A percentile compares a stretch with the other conserved stretches of the same genome.
These are phyloP conservation scores for Aproaerema taeniolella DNA, from an alignment of 2,888 invertebrate genomes.

Conservation along the genomic window DNA sequence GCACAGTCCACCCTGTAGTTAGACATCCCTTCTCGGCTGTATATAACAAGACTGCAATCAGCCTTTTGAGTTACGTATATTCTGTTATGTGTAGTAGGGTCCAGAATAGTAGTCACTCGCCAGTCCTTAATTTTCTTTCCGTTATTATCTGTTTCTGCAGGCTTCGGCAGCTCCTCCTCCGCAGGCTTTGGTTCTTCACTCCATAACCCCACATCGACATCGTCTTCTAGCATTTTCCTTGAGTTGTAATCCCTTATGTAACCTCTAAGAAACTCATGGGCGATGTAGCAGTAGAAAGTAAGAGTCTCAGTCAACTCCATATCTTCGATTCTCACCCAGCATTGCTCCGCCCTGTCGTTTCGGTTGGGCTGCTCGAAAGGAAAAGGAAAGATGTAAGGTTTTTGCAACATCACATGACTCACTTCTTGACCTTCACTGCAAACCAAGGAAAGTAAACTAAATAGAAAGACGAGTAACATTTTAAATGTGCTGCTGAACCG, in stretches of 20 bases:
- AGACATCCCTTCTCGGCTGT: conserved; percentile 53
- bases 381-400: conserved; percentile 47
- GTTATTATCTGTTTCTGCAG: conserved; percentile 26
- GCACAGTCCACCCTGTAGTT: conserved; percentile 60
- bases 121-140: conserved; percentile 41
- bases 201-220: conserved; percentile 58
- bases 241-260: conserved; percentile 60
- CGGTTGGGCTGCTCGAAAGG: conserved; percentile 58
- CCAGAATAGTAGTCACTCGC: conserved; percentile 51
- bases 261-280: conserved; percentile 46
- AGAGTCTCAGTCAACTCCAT: conserved; percentile 55
- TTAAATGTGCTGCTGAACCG: conserved; percentile 55
- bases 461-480: conserved; percentile 53
- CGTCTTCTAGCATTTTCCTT: conserved; percentile 55
- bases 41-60: conserved; percentile 57
- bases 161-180: conserved; percentile 29
- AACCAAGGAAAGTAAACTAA: conserved; percentile 29
- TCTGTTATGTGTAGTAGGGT: conserved; percentile 49
- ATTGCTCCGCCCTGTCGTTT: conserved; percentile 62
- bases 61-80: conserved; percentile 57
- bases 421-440: conserved; percentile 25
- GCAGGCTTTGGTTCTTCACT: conserved; percentile 43
- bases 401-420: too few species aligned
- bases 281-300: conserved; percentile 47
- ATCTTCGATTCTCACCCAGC: conserved; percentile 65